These are phyloP conservation scores for Dryomyza anilis DNA, from an alignment of 2,888 invertebrate genomes.

Conservation along the genomic window DNA sequence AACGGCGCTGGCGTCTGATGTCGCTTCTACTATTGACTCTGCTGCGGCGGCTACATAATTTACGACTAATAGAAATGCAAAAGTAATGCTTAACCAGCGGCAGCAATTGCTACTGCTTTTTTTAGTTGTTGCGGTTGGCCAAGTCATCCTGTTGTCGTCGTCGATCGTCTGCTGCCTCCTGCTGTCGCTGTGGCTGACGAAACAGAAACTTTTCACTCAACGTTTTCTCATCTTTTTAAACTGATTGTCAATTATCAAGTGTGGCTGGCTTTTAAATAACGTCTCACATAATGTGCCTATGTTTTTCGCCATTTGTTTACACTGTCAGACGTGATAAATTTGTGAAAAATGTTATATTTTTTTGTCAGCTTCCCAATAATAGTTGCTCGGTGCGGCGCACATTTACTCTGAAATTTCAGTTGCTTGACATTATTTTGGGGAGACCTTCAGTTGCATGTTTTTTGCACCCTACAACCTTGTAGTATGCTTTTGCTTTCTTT, in stretches of 20 bases:
- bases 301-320: not conserved
- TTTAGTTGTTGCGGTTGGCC: conserved; percentile 1
- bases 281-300: not conserved
- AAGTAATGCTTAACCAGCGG: conserved; percentile 26
- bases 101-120: no score
- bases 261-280: not conserved
- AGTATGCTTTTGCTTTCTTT: no score
- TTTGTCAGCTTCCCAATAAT: not conserved
- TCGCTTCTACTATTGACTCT: no score
- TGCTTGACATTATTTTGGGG: no score
- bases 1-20: no score
- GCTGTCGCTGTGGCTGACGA: not conserved
- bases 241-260: not conserved
- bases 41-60: no score
- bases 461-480: no score
- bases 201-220: not conserved
- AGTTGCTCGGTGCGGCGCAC: no score
- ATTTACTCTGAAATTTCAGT: no score
- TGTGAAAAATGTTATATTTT: not conserved
- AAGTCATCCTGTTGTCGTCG: no score
- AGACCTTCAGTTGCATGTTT: no score
- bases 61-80: conserved; percentile 30
- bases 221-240: conserved; percentile 3
- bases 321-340: conserved; percentile 11
- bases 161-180: conserved; percentile 25